Conservation (phyloP, 1,140 invertebrate genomes). For the Laupala kohalensis region DNA sequence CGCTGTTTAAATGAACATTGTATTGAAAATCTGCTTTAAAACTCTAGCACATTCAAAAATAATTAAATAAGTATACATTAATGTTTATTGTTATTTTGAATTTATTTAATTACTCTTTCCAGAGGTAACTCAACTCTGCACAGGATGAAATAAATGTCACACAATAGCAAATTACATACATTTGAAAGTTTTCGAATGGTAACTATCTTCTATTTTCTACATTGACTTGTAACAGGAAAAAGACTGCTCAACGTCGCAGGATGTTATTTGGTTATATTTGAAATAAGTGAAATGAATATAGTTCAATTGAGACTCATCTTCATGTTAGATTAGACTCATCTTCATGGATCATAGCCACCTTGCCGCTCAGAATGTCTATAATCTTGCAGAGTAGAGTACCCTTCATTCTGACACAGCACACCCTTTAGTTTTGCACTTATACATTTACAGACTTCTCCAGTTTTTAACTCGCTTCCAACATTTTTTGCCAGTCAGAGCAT, state of each 20-base stretch:
- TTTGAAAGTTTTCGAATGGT: background rate
- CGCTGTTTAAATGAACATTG: background rate
- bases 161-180: slow-evolving; percentile 1
- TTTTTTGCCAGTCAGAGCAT: background rate
- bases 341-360: background rate
- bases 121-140: background rate
- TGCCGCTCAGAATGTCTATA: background rate
- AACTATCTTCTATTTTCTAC: background rate
- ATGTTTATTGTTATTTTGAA: background rate
- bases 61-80: background rate
- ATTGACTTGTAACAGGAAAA: background rate
- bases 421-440: background rate
- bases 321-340: background rate
- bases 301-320: too few relatives aligned
- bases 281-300: background rate
- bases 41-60: background rate
- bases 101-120: background rate
- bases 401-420: background rate
- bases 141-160: background rate
- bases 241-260: background rate
- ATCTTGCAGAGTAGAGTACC: background rate
- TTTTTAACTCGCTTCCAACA: background rate
- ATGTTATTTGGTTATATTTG: background rate
- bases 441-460: background rate
- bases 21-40: background rate